phyloP scores from a whole-genome alignment of 2,113 vertebrate species.

The Electrona antarctica region DNA sequence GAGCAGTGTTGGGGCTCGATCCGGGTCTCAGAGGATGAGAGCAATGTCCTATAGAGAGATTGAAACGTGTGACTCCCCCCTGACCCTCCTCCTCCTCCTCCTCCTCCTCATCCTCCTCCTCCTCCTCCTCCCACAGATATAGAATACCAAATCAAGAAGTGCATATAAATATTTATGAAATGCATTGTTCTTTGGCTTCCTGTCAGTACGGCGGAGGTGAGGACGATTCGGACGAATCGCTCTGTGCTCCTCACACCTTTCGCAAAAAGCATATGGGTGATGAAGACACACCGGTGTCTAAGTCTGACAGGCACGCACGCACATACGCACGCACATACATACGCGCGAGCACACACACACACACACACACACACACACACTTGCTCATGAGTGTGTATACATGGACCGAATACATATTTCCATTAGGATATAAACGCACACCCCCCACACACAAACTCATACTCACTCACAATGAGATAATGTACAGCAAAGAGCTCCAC shows the following conservation, averaged over 20 bases:
- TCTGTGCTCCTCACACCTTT: slow-evolving; percentile 45
- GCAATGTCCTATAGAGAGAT: slow-evolving; percentile 46
- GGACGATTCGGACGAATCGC: slow-evolving; percentile 54
- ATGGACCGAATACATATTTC: too few relatives aligned
- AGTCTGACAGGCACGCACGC: not conserved
- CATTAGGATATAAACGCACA: not conserved
- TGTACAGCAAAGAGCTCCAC: slow-evolving; percentile 27
- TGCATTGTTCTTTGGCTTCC: slow-evolving; percentile 63
- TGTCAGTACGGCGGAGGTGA: slow-evolving; percentile 47
- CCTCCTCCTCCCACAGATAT: slow-evolving; percentile 31
- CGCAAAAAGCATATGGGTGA: slow-evolving; percentile 37
- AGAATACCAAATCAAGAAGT: slow-evolving; percentile 63
- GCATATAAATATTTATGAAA: slow-evolving; percentile 76
- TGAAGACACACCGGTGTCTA: slow-evolving; percentile 30
- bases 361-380: slow-evolving; percentile 5
- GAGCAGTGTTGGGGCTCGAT: slow-evolving; percentile 4
- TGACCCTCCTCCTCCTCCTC: slow-evolving; percentile 20
- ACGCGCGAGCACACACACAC: slow-evolving; percentile 37
- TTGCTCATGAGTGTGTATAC: too few relatives aligned
- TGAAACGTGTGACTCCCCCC: slow-evolving; percentile 41
- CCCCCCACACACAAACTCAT: not conserved
- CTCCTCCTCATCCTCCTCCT: not conserved
- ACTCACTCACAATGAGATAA: slow-evolving; percentile 5
- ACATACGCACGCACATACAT: slow-evolving; percentile 8
- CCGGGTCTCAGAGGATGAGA: slow-evolving; percentile 27